Evolutionary conservation across 1,140 invertebrate species (phyloP).

Genomic region (Mycetomoellerius zeteki): DNA sequence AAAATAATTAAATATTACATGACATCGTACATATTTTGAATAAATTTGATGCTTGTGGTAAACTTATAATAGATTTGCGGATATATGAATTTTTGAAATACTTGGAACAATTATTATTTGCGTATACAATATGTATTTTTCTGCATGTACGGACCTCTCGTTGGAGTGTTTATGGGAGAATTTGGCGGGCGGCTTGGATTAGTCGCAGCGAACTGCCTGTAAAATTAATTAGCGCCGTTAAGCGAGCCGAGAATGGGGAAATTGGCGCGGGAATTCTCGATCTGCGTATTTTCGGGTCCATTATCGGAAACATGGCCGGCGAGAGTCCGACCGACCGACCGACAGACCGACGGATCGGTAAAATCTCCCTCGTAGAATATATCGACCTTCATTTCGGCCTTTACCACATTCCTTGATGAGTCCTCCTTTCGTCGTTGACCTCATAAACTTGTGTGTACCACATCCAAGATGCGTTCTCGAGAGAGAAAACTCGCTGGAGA

Average conservation of each 20-base stretch:
- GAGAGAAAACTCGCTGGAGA: conserved; percentile 36
- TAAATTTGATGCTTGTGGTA: too few relatives aligned
- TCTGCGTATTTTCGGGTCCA: conserved; percentile 68
- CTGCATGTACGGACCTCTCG: not conserved
- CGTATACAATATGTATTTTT: too few relatives aligned
- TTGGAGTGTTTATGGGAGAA: conserved; percentile 39
- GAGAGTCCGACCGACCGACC: conserved; percentile 4
- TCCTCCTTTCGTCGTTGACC: conserved; percentile 79
- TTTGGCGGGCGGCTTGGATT: conserved; percentile 33
- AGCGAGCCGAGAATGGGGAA: conserved; percentile 37
- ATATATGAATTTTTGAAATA: too few relatives aligned
- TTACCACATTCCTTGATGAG: conserved; percentile 78
- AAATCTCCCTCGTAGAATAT: conserved; percentile 49
- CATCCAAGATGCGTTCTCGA: conserved; percentile 34
- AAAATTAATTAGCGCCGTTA: conserved; percentile 62
- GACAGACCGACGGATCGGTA: not conserved
- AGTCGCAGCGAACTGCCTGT: conserved; percentile 43
- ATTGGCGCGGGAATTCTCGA: conserved; percentile 47
- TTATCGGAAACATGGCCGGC: conserved; percentile 70
- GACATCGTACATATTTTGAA: not conserved
- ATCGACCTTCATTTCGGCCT: conserved; percentile 82
- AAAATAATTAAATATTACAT: conserved; percentile 19
- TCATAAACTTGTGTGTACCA: conserved; percentile 64
- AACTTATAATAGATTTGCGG: too few relatives aligned
- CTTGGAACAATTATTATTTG: too few relatives aligned